Conservation (phyloP, 2,797 vertebrate species). For the Ispidina picta region DNA sequence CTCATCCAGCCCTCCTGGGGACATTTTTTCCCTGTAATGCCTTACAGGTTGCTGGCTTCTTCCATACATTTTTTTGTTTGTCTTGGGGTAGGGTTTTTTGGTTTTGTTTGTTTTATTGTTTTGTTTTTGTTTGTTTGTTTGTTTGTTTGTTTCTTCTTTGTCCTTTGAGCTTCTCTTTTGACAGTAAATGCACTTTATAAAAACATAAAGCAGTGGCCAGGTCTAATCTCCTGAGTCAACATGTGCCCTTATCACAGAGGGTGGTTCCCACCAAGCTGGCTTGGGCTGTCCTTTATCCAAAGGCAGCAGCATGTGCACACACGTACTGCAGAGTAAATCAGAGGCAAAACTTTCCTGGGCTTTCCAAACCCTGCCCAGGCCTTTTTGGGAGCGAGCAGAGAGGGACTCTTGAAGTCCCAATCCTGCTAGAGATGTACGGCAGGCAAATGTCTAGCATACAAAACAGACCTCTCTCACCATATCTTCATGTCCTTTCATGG, state of each 20-base stretch:
- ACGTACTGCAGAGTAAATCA: not conserved
- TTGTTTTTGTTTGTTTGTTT: no score
- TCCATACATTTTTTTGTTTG: not conserved
- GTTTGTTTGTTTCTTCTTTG: not conserved
- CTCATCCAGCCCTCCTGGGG: not conserved
- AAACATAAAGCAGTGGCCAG: not conserved
- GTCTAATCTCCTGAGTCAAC: constrained; percentile 4
- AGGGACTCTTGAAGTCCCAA: not conserved
- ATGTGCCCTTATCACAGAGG: not conserved
- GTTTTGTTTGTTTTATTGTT: no score
- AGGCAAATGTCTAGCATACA: rapidly evolving
- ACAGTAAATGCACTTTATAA: not conserved
- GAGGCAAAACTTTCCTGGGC: not conserved
- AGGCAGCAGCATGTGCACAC: not conserved
- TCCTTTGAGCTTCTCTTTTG: not conserved
- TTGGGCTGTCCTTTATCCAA: not conserved
- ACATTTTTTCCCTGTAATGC: not conserved
- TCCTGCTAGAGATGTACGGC: not conserved
- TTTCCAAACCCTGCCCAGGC: not conserved
- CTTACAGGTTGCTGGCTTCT: not conserved
- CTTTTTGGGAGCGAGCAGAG: not conserved
- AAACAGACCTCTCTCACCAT: not conserved
- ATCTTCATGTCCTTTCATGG: not conserved
- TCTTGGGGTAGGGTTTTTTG: no score
- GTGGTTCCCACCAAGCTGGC: not conserved